Base-by-base conservation (phyloP, 2,888 invertebrate species). In the Automeris io region DNA sequence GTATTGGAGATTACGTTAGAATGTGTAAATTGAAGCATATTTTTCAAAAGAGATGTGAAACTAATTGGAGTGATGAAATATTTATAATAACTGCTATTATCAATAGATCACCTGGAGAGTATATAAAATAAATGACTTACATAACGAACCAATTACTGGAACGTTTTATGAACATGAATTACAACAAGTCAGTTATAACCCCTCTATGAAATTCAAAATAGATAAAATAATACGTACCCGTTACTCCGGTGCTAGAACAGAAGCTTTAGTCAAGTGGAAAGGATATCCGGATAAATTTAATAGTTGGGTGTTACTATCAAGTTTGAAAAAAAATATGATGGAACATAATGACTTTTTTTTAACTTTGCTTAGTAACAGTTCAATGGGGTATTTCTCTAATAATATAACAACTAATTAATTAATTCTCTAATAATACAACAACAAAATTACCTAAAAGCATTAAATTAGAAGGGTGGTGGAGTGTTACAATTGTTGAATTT, bases 51-150 rank as follows among this genome's bases (percentile, higher is more conserved):
- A 50, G 56, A 2, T 58, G 55, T 42, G 51, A 55, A 47, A 41
- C 56, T 5, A 55, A 56, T 32, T 56, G 55, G 56, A 59, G 55
- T 46, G 54, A 56, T 47, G 52, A 58, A 50, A 48, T 58, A 25
- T 58, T 58, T 40, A 16, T 41, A 9, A 37, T 44, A 35, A 32
- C 41, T 8, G 42, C 42, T 33, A 21, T 41, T n/a, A 44, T 50
- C 32, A 26, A 43, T 5, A 31, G 51, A 24, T 43, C 41, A 2
- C 46, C 50, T 39, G 39, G 37, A 12, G 47, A 5, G 51, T 51
- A 2, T 54, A 51, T 26, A 49, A 48, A 7, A 32, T 54, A 33
- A 49, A 42, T 33, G 50, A 51, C 39, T 43, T 54, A 18, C 35
- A 49, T 33, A 32, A 41, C 35, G 54, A 50, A 40, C 13, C 37